Conservation (phyloP, 2,113 vertebrate genomes). For the Regulus satrapa region DNA sequence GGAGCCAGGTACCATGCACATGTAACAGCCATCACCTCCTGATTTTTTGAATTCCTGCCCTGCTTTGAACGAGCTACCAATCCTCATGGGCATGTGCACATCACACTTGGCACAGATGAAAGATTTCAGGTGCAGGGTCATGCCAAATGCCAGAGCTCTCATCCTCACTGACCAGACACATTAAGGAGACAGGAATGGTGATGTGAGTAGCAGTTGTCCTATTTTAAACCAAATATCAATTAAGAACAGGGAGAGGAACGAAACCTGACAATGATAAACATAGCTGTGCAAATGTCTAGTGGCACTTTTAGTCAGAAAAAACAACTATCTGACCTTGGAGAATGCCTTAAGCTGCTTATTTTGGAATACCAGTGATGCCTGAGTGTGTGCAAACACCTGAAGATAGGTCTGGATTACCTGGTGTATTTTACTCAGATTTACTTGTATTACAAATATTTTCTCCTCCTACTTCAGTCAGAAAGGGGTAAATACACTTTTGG, state of each 20-base stretch:
- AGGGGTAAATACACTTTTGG: background rate
- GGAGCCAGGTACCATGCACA: background rate
- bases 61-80: background rate
- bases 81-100: background rate
- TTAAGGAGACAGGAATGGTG: background rate
- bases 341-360: background rate
- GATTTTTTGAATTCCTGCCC: background rate
- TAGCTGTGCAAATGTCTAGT: background rate
- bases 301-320: background rate
- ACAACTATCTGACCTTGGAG: background rate
- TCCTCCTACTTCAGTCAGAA: background rate
- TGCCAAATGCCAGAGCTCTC: background rate
- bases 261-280: background rate
- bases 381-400: background rate
- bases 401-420: background rate
- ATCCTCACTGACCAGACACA: background rate
- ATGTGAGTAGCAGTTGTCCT: background rate
- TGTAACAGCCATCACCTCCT: background rate
- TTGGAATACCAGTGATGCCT: background rate
- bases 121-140: background rate
- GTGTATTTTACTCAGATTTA: background rate
- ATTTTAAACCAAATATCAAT: background rate
- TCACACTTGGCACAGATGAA: background rate
- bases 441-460: background rate
- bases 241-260: background rate